Evolutionary conservation across 2,113 vertebrate species (phyloP).

Genomic region (Chionodraco myersi): DNA sequence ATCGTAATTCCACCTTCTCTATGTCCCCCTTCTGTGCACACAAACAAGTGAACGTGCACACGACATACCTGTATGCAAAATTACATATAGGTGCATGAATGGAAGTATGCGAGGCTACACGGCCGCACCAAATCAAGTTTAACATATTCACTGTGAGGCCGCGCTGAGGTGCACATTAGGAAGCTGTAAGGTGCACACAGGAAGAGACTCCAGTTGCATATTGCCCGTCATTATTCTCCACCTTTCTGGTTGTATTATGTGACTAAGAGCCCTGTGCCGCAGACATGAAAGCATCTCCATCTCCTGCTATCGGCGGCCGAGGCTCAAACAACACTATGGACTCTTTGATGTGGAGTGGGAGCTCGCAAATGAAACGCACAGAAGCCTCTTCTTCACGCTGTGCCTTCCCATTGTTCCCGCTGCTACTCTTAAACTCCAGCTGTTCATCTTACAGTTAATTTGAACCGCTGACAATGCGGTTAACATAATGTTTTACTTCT

Average conservation of each 20-base stretch:
- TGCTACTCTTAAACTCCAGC: slow-evolving; percentile 9
- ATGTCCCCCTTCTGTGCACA: neutral
- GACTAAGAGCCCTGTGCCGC: slow-evolving; percentile 66
- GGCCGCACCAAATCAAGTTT: slow-evolving; percentile 15
- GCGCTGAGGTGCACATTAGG: slow-evolving; percentile 9
- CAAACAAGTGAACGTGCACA: neutral
- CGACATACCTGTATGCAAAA: slow-evolving; percentile 25
- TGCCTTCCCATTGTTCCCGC: slow-evolving; percentile 28
- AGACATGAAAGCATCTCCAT: slow-evolving; percentile 77
- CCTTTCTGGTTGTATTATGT: slow-evolving; percentile 64
- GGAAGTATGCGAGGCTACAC: neutral
- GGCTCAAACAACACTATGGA: slow-evolving; percentile 47
- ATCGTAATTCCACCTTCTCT: slow-evolving; percentile 50
- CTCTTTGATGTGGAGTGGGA: slow-evolving; percentile 73
- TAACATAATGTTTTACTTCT: slow-evolving; percentile 13
- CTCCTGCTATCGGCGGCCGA: slow-evolving; percentile 64
- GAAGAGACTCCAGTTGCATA: slow-evolving; percentile 33
- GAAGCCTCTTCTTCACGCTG: slow-evolving; percentile 33
- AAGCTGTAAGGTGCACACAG: slow-evolving; percentile 11
- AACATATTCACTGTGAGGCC: slow-evolving; percentile 13
- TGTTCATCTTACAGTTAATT: slow-evolving; percentile 42
- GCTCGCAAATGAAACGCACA: slow-evolving; percentile 48
- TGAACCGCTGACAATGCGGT: slow-evolving; percentile 38
- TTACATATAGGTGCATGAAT: slow-evolving; percentile 15
- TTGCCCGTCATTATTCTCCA: slow-evolving; percentile 62